Evolutionary conservation across 2,113 vertebrate species (phyloP), one percentile per base, ranked within the genome.

Genomic region (Pterocles gutturalis): DNA sequence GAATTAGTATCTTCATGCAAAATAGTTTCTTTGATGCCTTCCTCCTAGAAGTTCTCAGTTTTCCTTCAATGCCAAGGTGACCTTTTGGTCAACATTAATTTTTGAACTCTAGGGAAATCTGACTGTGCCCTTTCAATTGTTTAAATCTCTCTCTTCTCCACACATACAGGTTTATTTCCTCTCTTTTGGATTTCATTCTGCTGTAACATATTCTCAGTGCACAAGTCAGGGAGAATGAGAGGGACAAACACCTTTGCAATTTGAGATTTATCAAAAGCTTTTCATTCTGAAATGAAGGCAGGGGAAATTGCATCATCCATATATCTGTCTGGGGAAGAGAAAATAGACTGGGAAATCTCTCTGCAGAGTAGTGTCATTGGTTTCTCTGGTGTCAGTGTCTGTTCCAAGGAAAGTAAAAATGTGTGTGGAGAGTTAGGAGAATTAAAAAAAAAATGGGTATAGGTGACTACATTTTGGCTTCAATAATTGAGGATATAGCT

Each of bases 211-310:
- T 62, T 90, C 79, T 91, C 62, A 76, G 38, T 72, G 72, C 61
- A 84, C 77, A 70, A 84, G 55, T 36, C 19, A 11, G 58, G 69
- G 65, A 84, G 86, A 95, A 85, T 49, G 61, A 94, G 83, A 92
- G 53, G 72, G 87, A 72, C 51, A 33, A 88, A 57, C 7, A 29
- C 33, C 48, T 79, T 83, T 65, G 54, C 78, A 93, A 65, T 82
- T 38, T 93, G 90, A 95, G 86, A 96, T 97, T 94, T 95, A 96
- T 96, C 91, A 87, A 96, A 96, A 96, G 77, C 29, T 89, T 90
- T 96, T 96, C 73, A 87, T 60, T 97, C 79, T 57, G 95, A 90
- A 96, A 71, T 17, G 60, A 94, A 76, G 69, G 38, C 80, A 36
- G 77, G 90, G 94, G 95, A 96, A 97, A 90, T 87, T 93, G 49